These are phyloP conservation scores for Tetrapedia diversipes DNA, from an alignment of 2,888 invertebrate genomes.

Conservation along the genomic window DNA sequence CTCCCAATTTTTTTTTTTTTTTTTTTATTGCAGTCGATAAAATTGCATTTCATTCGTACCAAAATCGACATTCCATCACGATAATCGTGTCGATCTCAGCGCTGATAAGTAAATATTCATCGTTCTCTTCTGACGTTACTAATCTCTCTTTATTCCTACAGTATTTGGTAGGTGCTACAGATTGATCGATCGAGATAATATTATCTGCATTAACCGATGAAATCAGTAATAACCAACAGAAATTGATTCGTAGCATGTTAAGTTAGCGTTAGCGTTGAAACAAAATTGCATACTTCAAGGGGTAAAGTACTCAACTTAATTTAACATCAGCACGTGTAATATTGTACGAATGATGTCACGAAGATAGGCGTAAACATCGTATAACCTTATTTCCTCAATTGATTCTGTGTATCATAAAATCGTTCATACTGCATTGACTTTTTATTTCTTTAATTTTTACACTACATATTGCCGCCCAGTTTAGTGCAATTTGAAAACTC, in stretches of 20 bases:
- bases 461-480: background rate
- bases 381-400: background rate
- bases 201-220: conserved; percentile 6
- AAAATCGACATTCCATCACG: conserved; percentile 84
- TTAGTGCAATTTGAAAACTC: conserved; percentile 36
- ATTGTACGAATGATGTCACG: background rate
- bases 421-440: background rate
- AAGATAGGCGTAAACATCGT: background rate
- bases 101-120: conserved; percentile 83
- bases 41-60: conserved; percentile 75
- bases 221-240: conserved; percentile 36
- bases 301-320: background rate
- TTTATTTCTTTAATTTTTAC: background rate
- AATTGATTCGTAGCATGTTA: conserved; percentile 17
- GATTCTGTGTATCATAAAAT: background rate
- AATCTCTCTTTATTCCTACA: conserved; percentile 83
- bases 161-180: conserved; percentile 73
- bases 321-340: background rate
- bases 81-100: conserved; percentile 81
- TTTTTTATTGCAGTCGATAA: background rate
- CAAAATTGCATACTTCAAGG: background rate
- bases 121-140: conserved; percentile 82
- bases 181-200: conserved; percentile 50
- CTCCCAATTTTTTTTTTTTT: background rate
- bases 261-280: background rate